Percentiles rank a stretch among this genome's conserved stretches.
Evolutionary conservation across 2,888 invertebrate species (phyloP).

Genomic region (Zootermopsis nevadensis): DNA sequence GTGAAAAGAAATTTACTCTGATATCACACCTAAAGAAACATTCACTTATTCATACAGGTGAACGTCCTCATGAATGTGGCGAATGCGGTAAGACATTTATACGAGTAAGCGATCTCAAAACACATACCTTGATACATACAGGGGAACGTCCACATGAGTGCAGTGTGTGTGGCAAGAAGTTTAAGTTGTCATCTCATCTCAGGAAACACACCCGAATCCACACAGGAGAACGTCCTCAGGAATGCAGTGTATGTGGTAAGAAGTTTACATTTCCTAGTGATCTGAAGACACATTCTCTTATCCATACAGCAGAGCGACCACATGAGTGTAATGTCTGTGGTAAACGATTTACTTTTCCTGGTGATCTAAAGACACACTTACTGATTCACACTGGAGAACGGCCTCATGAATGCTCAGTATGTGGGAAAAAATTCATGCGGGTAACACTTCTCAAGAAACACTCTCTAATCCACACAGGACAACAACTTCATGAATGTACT

Average conservation of each 20-base stretch:
- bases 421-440: conserved; percentile 15
- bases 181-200: conserved; percentile 49
- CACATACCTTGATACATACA: conserved; percentile 50
- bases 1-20: conserved; percentile 47
- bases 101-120: conserved; percentile 47
- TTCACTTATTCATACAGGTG: conserved; percentile 48
- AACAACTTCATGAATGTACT: conserved; percentile 20
- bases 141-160: conserved; percentile 49
- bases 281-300: conserved; percentile 19
- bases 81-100: conserved; percentile 51
- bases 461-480: neutral
- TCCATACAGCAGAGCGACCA: conserved; percentile 26
- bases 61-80: conserved; percentile 47
- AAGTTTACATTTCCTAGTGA: conserved; percentile 34
- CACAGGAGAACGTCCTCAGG: conserved; percentile 45
- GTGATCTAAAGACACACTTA: conserved; percentile 15
- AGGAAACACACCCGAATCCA: conserved; percentile 51
- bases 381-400: conserved; percentile 23
- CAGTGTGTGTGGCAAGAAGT: conserved; percentile 48
- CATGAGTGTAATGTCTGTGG: conserved; percentile 29
- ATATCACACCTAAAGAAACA: conserved; percentile 49
- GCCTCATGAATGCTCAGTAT: conserved; percentile 17
- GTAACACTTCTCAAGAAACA: conserved; percentile 22
- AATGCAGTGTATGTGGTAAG: conserved; percentile 16
- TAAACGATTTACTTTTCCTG: conserved; percentile 23